Conservation (phyloP, 2,113 vertebrate species). For the Cryptotis parvus region DNA sequence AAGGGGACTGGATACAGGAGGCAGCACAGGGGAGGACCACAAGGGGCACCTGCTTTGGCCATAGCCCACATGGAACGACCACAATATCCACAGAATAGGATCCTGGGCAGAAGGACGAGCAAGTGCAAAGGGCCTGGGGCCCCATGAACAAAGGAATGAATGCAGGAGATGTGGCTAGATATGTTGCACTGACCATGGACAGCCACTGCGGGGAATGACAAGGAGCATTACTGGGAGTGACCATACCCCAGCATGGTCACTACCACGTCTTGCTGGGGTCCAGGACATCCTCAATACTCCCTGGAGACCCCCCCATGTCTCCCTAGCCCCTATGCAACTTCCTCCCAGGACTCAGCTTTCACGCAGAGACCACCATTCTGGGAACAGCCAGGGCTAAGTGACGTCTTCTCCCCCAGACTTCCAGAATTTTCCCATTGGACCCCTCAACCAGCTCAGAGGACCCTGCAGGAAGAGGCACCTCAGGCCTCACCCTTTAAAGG, state of each 20-base stretch:
- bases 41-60: not conserved
- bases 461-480: fast-evolving
- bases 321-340: not conserved
- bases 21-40: not conserved
- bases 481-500: not conserved
- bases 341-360: not conserved
- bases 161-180: no score
- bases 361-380: not conserved
- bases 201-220: no score
- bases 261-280: not conserved
- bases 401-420: fast-evolving
- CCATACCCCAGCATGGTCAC: no score
- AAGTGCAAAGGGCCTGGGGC: no score
- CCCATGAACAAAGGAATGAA: no score
- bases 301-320: not conserved
- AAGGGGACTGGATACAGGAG: not conserved
- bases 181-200: no score
- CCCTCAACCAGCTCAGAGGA: fast-evolving
- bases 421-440: fast-evolving
- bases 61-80: no score
- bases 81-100: no score
- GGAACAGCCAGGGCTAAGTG: not conserved
- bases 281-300: no score
- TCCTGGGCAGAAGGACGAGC: no score
- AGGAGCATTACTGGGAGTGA: no score